Evolutionary conservation across 1,140 invertebrate genomes (phyloP).

Genomic region (Drosophila lini): DNA sequence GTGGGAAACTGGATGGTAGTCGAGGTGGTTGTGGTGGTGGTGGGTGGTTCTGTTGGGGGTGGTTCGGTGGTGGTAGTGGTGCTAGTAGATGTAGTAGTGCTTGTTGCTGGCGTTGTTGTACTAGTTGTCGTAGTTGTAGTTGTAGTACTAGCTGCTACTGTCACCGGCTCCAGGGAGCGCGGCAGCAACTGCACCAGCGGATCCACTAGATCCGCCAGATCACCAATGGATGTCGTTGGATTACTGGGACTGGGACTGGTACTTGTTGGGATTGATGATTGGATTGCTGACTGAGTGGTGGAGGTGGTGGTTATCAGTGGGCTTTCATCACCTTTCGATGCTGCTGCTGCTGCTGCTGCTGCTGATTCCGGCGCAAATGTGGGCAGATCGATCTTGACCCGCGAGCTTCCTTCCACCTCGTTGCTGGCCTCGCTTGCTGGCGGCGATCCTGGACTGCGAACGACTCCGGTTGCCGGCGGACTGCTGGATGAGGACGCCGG

Average conservation of each 20-base stretch:
- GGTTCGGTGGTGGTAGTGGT: constrained; percentile 31
- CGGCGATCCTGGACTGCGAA: constrained; percentile 42
- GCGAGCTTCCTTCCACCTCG: constrained; percentile 47
- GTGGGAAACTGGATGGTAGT: constrained; percentile 44
- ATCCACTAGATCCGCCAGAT: constrained; percentile 2
- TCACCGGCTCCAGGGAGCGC: constrained; percentile 53
- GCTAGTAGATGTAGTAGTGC: constrained; percentile 21
- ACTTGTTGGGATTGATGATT: constrained; percentile 28
- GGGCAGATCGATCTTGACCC: constrained; percentile 85
- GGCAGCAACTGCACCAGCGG: constrained; percentile 39
- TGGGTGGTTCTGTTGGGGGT: constrained; percentile 39
- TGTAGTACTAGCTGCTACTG: constrained; percentile 14
- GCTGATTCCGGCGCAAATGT: constrained; percentile 83
- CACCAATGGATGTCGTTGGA: constrained; percentile 28
- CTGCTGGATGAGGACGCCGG: constrained; percentile 8
- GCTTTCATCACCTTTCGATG: constrained; percentile 65
- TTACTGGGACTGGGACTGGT: constrained; percentile 38
- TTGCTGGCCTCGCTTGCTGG: constrained; percentile 25
- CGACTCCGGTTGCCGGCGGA: constrained; percentile 22
- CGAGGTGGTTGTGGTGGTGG: constrained; percentile 23
- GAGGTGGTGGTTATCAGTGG: constrained; percentile 35
- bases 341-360: constrained; percentile 1
- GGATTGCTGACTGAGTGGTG: constrained; percentile 21
- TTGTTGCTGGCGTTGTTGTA: constrained; percentile 30
- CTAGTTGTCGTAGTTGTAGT: constrained; percentile 14